Evolutionary conservation across 2,113 vertebrate genomes (phyloP).

Genomic region (Mesocricetus auratus): DNA sequence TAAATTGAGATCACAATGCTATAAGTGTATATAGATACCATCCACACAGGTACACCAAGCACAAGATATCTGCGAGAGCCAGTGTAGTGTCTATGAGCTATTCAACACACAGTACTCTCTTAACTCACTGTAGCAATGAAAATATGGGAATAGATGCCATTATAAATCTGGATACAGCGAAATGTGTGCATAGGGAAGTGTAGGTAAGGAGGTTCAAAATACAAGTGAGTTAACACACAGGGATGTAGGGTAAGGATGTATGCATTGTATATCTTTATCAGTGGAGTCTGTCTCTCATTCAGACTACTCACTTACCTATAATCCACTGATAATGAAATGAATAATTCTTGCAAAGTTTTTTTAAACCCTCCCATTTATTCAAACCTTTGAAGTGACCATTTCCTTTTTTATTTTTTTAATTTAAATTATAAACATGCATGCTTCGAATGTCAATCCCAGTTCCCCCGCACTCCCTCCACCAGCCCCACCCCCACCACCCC

Average conservation of each 20-base stretch:
- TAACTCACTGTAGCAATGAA: not conserved
- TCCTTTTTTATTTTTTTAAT: too few relatives aligned
- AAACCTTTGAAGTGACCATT: too few relatives aligned
- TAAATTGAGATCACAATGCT: not conserved
- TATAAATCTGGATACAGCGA: not conserved
- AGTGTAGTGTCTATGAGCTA: not conserved
- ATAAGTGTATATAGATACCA: not conserved
- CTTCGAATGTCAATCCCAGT: too few relatives aligned
- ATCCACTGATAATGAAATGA: not conserved
- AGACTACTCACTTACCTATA: not conserved
- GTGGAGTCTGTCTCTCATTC: not conserved
- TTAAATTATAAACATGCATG: too few relatives aligned
- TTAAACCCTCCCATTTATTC: too few relatives aligned
- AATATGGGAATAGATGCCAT: not conserved
- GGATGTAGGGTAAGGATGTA: fast-evolving
- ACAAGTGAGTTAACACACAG: not conserved
- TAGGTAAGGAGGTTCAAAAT: not conserved
- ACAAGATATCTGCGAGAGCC: not conserved
- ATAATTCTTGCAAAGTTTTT: not conserved
- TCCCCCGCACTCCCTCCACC: too few relatives aligned
- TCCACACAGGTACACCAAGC: not conserved
- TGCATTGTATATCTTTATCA: not conserved
- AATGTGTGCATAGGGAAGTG: not conserved
- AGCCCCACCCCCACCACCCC: too few relatives aligned
- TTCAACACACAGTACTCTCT: not conserved